Evolutionary conservation across 2,113 vertebrate species (phyloP).

Genomic region (Proterorhinus semilunaris): DNA sequence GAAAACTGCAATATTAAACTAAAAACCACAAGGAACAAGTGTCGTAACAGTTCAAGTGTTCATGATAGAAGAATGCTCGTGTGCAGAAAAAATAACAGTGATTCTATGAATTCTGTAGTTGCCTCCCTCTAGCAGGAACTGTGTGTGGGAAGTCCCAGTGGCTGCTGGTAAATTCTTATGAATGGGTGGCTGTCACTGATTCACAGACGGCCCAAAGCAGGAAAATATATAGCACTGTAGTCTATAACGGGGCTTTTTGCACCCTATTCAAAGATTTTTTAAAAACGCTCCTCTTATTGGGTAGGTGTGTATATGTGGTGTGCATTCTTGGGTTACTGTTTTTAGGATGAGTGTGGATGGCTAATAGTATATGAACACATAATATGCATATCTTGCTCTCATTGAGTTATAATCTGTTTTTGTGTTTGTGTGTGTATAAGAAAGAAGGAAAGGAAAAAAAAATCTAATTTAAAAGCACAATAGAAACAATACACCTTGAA

Average conservation of each 20-base stretch:
- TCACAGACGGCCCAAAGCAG: slow-evolving; percentile 26
- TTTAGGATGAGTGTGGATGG: not conserved
- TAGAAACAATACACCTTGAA: no score
- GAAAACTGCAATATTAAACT: not conserved
- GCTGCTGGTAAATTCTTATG: slow-evolving; percentile 65
- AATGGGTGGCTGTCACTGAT: slow-evolving; percentile 57
- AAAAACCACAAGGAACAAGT: slow-evolving; percentile 17
- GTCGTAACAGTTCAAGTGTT: slow-evolving; percentile 22
- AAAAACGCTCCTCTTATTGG: not conserved
- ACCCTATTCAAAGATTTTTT: slow-evolving; percentile 17
- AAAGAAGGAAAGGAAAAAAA: no score
- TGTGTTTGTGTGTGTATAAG: no score
- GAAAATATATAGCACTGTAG: slow-evolving; percentile 5
- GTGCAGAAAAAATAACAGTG: slow-evolving; percentile 33
- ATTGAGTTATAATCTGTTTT: not conserved
- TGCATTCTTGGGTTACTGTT: not conserved
- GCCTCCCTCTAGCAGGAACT: slow-evolving; percentile 55
- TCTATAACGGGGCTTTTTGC: slow-evolving; percentile 50
- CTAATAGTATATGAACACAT: not conserved
- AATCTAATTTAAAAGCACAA: no score
- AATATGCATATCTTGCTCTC: not conserved
- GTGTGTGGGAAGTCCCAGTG: slow-evolving; percentile 60
- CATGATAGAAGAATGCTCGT: slow-evolving; percentile 28
- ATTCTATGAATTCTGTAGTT: slow-evolving; percentile 40
- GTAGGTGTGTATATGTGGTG: not conserved